These are phyloP conservation scores for Pherbina coryleti DNA, from an alignment of 2,888 invertebrate genomes.

Conservation along the genomic window DNA sequence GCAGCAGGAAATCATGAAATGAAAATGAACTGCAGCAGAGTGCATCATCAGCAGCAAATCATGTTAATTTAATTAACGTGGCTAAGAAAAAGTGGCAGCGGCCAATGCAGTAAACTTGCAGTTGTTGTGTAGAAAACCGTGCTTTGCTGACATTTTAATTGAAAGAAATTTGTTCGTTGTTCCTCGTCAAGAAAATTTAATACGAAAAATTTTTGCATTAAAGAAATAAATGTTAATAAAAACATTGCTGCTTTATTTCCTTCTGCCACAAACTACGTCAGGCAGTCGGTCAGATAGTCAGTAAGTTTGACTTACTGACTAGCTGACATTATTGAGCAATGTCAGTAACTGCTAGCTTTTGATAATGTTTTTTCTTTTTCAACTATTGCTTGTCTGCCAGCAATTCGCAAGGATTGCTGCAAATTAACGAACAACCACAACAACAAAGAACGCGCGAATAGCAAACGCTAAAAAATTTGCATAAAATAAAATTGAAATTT, in stretches of 20 bases:
- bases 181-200: neutral
- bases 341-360: neutral
- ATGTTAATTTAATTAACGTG: conserved; percentile 27
- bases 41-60: conserved; percentile 15
- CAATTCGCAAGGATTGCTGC: neutral
- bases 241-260: conserved; percentile 2
- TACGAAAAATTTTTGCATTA: neutral
- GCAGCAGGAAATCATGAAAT: conserved; percentile 26
- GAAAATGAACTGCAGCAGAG: conserved; percentile 15
- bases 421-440: conserved; percentile 21
- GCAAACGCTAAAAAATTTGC: conserved; percentile 27
- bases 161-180: neutral
- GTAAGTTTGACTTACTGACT: neutral
- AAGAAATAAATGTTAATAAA: neutral
- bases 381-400: neutral
- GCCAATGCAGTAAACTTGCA: neutral
- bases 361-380: neutral
- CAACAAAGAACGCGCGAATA: neutral
- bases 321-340: no score
- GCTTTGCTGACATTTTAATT: conserved; percentile 46
- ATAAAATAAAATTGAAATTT: conserved; percentile 43
- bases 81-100: neutral
- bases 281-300: neutral
- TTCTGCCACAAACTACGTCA: neutral
- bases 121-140: neutral